These are phyloP conservation scores for Beris morrisii DNA, from an alignment of 2,888 invertebrate species.

Conservation along the genomic window DNA sequence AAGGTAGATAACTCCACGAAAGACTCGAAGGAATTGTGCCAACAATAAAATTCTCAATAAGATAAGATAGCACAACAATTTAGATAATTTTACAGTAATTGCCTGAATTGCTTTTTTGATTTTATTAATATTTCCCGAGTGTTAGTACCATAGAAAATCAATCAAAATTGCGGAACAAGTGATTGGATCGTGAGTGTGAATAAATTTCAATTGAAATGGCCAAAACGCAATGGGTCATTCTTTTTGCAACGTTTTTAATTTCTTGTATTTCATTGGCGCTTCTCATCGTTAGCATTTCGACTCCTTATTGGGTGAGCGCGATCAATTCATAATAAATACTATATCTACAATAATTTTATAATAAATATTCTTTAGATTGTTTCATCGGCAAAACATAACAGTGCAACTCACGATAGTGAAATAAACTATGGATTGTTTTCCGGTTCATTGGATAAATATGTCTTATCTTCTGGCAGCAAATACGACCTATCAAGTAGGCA, in stretches of 20 bases:
- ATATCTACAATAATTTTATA: neutral
- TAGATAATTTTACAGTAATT: conserved; percentile 6
- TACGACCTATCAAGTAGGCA: conserved; percentile 49
- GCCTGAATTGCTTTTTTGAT: conserved; percentile 1
- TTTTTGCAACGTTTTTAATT: conserved; percentile 41
- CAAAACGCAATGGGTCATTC: conserved; percentile 42
- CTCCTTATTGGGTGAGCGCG: conserved; percentile 44
- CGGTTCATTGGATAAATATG: conserved; percentile 41
- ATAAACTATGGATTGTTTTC: conserved; percentile 44
- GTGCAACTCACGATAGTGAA: conserved; percentile 39
- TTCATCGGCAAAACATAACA: conserved; percentile 40
- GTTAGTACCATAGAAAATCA: neutral
- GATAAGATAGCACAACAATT: conserved; percentile 30
- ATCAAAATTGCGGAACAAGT: neutral
- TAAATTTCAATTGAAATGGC: conserved; percentile 34
- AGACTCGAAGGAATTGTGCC: too few species aligned
- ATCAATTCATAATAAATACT: conserved; percentile 9
- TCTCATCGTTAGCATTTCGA: conserved; percentile 42
- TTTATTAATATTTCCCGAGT: neutral
- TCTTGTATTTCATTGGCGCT: conserved; percentile 41
- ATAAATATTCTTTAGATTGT: conserved; percentile 40
- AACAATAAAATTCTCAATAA: too few species aligned
- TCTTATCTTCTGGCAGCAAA: conserved; percentile 40
- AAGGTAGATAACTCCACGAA: too few species aligned
- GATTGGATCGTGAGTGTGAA: neutral